Base-by-base conservation (phyloP, 2,888 invertebrate genomes). In the Fragum sueziense region DNA sequence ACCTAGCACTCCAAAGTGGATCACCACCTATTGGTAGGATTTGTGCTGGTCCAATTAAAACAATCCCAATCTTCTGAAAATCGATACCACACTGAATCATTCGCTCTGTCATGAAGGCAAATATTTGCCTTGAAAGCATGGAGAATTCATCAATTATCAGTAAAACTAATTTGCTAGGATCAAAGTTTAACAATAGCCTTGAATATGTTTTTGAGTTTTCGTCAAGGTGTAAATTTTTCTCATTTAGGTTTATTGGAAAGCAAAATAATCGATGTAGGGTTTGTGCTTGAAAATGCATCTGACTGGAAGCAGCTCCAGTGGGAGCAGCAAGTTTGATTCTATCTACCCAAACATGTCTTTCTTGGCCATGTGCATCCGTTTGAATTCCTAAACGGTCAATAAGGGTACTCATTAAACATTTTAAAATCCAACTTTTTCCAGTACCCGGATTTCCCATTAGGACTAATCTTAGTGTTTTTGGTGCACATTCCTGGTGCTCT, bases 381-480 rank as follows among this genome's bases (percentile, higher is more conserved):
- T 52, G 4, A n/a, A 52, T 6, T 52, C 52, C 52, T 20, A 52
- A n/a, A 52, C 20, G 52, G n/a, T 20, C 20, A 52, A 52, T 52
- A 9, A 52, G n/a, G 4, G 52, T 11, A 22, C 11, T 52, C 52
- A 52, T 52, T 17, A 52, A 11, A 52, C 52, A 41, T n/a, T n/a
- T n/a, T n/a, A n/a, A n/a, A n/a, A n/a, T n/a, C n/a, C n/a, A n/a
- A n/a, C n/a, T n/a, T n/a, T n/a, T n/a, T n/a, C n/a, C n/a, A n/a
- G n/a, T n/a, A n/a, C n/a, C n/a, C n/a, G n/a, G n/a, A 41, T 52
- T 52, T 11, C 52, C 52, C 52, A 52, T 52, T n/a, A 52, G n/a
- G 6, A 52, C 22, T n/a, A 52, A n/a, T 11, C 52, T 9, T 4
- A 52, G 52, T 9, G 52, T 9, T 52, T 52, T 52, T 52, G 52